Base-by-base conservation (phyloP, 2,113 vertebrate species). In the Heterotilapia buettikoferi region DNA sequence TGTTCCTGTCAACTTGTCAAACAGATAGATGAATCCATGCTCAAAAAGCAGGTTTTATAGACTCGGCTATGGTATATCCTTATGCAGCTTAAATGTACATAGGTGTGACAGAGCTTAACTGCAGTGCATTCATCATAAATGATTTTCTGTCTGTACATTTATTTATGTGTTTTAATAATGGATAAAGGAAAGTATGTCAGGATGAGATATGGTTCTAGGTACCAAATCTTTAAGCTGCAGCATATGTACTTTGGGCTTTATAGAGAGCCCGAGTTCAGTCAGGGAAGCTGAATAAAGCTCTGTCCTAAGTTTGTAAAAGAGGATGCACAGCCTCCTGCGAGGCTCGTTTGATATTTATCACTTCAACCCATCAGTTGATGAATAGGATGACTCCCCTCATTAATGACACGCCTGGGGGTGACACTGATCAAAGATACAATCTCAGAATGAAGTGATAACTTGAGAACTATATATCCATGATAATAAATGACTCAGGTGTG, bases 111-210 rank as follows among this genome's bases (percentile, higher is more conserved):
- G 38, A 90, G 76, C 66, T 84, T 84, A 89, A 93, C 87, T 92
- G 80, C 47, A 82, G 87, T 89, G 86, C 36, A 94, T 94, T 93
- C 83, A 93, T 92, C 90, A 91, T 85, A 79, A 92, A 90, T 80
- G 83, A 79, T 92, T 89, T 91, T 86, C 88, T 86, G 81, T 90
- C 89, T 54, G 57, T 88, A 88, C 54, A 88, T 89, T 92, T 92
- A 93, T 95, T 92, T 88, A 86, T 93, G 88, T 88, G 80, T 92
- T 94, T 94, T 92, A 94, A 94, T 93, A 92, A 94, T 91, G 82
- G 89, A 95, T 93, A 54, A 93, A 92, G 90, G 86, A 63, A 81
- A 88, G 86, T 86, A 90, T 83, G 83, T 91, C 89, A 83, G 80
- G 79, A 47, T 94, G 86, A 92, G 83, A 81, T 88, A 92, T 85